A percentile compares a stretch with the other conserved stretches of the same genome.
phyloP scores from a whole-genome alignment of 1,140 invertebrate species.

The Trigoniulus corallinus region DNA sequence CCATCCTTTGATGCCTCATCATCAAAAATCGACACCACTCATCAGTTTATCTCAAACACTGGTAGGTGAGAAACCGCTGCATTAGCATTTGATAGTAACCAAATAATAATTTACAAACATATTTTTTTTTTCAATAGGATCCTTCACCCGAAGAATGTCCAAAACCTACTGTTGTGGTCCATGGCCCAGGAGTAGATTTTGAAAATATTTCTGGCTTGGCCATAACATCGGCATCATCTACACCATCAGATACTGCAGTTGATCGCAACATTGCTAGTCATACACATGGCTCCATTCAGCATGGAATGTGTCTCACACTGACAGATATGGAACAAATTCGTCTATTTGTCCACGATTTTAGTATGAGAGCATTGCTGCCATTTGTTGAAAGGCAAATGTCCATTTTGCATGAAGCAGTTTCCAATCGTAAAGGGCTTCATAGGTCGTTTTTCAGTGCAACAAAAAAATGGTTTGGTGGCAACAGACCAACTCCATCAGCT shows the following conservation, averaged over 20 bases:
- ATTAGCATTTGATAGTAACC: no score
- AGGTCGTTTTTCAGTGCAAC: constrained; percentile 81
- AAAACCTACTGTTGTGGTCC: neutral
- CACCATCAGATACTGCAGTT: neutral
- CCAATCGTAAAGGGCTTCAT: constrained; percentile 75
- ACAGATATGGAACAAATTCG: constrained; percentile 71
- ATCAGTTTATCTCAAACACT: no score
- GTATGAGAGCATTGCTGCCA: constrained; percentile 65
- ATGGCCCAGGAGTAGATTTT: neutral
- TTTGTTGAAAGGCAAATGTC: constrained; percentile 75
- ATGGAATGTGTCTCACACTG: constrained; percentile 53
- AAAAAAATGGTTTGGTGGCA: constrained; percentile 84
- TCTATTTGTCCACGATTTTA: constrained; percentile 73
- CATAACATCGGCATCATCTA: neutral
- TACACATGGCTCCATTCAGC: constrained; percentile 11
- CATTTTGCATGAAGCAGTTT: constrained; percentile 61
- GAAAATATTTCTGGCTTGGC: constrained; percentile 10
- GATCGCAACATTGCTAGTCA: constrained; percentile 1
- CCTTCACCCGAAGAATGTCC: neutral
- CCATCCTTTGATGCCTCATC: neutral
- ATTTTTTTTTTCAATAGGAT: neutral
- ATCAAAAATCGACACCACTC: neutral
- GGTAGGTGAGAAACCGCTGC: no score
- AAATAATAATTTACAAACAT: neutral
- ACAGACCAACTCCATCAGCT: constrained; percentile 45